Conservation (phyloP, 2,113 vertebrate species). For the Catharus bicknelli region DNA sequence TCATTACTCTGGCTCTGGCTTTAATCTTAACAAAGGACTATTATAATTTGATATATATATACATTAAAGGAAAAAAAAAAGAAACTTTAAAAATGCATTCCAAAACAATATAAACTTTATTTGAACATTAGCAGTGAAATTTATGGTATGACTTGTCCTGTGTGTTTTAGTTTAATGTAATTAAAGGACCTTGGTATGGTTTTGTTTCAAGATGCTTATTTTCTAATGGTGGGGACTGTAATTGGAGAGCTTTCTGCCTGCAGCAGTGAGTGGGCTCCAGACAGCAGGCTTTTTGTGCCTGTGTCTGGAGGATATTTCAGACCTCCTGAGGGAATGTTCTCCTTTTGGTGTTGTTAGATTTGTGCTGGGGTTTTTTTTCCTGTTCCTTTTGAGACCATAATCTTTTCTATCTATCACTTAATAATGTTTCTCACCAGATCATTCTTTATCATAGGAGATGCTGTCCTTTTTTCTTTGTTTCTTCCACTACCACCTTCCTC, state of each 20-base stretch:
- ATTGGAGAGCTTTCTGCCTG: conserved; percentile 32
- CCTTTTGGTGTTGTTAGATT: background rate
- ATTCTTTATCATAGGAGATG: background rate
- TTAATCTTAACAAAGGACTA: background rate
- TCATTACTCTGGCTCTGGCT: background rate
- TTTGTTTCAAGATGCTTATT: conserved; percentile 7
- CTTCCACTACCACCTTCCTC: background rate
- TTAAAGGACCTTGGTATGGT: background rate
- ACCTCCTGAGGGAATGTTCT: conserved; percentile 12
- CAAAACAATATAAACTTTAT: background rate
- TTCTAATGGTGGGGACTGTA: background rate
- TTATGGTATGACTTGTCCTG: background rate
- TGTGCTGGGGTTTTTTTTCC: background rate
- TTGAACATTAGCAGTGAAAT: background rate
- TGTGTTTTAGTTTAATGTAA: background rate
- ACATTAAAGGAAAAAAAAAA: background rate
- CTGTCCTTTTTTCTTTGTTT: background rate
- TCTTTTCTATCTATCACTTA: background rate
- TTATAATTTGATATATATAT: background rate
- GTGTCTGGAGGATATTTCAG: background rate
- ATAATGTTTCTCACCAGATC: background rate
- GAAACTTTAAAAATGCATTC: background rate
- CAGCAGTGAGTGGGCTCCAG: background rate
- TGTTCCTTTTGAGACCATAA: background rate
- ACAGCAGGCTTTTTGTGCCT: background rate